Conservation (phyloP, 2,888 invertebrate genomes). For the Drosophila picticornis region DNA sequence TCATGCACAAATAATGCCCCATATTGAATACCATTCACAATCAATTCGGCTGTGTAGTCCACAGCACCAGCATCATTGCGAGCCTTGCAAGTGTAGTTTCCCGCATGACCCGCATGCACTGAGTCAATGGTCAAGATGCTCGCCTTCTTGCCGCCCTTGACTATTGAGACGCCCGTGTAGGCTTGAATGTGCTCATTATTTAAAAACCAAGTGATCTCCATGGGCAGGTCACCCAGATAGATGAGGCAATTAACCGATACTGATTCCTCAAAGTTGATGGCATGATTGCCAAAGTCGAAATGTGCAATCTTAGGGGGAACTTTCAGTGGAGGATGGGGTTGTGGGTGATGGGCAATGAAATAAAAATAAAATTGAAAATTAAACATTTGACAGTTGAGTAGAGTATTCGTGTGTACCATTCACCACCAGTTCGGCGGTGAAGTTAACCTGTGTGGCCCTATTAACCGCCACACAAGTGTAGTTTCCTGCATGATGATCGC, state of each 20-base stretch:
- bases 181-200: slow-evolving; percentile 85
- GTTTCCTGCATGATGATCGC: slow-evolving; percentile 89
- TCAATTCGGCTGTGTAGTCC: slow-evolving; percentile 89
- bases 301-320: slow-evolving; percentile 92
- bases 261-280: slow-evolving; percentile 88
- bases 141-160: slow-evolving; percentile 87
- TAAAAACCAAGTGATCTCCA: slow-evolving; percentile 87
- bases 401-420: slow-evolving; percentile 85
- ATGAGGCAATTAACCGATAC: slow-evolving; percentile 87
- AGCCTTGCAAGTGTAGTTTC: slow-evolving; percentile 91
- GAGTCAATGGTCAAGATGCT: slow-evolving; percentile 88
- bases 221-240: slow-evolving; percentile 88
- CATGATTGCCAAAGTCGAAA: slow-evolving; percentile 90
- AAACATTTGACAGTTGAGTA: slow-evolving; percentile 1
- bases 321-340: slow-evolving; percentile 71
- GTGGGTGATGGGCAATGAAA: neutral
- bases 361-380: slow-evolving; percentile 31
- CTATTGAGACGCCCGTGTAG: slow-evolving; percentile 85
- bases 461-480: slow-evolving; percentile 90
- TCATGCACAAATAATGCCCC: slow-evolving; percentile 17
- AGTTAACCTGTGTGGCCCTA: slow-evolving; percentile 87
- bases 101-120: slow-evolving; percentile 88
- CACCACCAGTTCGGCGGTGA: slow-evolving; percentile 88
- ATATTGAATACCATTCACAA: slow-evolving; percentile 88
- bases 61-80: slow-evolving; percentile 89